These are phyloP conservation scores for Pavo muticus DNA, from an alignment of 2,113 vertebrate species.

Conservation along the genomic window DNA sequence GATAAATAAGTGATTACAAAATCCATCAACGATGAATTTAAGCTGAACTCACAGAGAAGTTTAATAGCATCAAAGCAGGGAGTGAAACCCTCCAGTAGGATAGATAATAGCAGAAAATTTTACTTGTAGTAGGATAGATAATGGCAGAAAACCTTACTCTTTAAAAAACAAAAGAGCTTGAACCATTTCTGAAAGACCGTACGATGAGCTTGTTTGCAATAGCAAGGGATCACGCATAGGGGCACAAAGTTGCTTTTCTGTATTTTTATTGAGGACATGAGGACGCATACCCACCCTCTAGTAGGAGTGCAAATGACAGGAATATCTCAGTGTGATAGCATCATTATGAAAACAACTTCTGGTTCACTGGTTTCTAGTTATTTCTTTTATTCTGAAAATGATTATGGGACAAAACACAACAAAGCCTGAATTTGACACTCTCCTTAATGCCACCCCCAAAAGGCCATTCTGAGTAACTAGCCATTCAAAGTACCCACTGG, in stretches of 20 bases:
- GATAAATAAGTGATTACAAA: not conserved
- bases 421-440: not conserved
- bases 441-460: not conserved
- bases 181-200: not conserved
- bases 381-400: not conserved
- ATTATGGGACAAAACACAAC: not conserved
- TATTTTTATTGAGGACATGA: not conserved
- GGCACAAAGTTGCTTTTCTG: not conserved
- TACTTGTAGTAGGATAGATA: not conserved
- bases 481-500: slow-evolving; percentile 28
- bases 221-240: not conserved
- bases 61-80: not conserved
- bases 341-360: not conserved
- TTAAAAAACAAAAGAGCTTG: not conserved
- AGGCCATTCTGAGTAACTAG: slow-evolving; percentile 38
- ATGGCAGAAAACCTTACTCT: not conserved
- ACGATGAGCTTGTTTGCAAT: not conserved
- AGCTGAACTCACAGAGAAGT: not conserved
- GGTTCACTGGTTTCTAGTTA: not conserved
- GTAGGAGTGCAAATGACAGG: not conserved
- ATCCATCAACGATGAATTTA: slow-evolving; percentile 3
- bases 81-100: not conserved
- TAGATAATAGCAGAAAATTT: not conserved
- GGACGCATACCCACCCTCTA: not conserved
- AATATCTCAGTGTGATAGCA: not conserved